Evolutionary conservation across 2,113 vertebrate species (phyloP), one percentile per base, ranked within the genome.

Genomic region (Mohoua ochrocephala): DNA sequence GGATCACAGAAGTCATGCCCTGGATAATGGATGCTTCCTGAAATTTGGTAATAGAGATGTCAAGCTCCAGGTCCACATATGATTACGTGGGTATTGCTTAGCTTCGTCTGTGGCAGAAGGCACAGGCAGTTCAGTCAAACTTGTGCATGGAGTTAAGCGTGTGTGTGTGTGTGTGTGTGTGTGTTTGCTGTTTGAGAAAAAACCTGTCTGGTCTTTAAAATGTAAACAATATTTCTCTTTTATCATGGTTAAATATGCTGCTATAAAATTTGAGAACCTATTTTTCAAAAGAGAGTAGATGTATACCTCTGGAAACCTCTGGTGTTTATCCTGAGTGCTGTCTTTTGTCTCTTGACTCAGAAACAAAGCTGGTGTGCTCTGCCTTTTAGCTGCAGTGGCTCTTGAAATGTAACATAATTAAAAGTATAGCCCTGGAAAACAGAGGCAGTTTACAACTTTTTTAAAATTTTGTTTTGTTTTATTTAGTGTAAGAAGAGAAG

Each of bases 81-180:
- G 44, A 24, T 59, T 59, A 37, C 0, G 1, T 1, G 0, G 26
- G 7, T 37, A 30, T 41, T 39, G n/a, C 19, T 71, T 65, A 70
- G 39, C 41, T 79, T 81, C 20, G n/a, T 30, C 30, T 85, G 0
- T n/a, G 42, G n/a, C 26, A 89, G 19, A n/a, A 59, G 19, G 47
- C 23, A 16, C 1, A 6, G 8, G 71, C 1, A 21, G 28, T 75
- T 87, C 11, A 22, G 23, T 35, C 0, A 7, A 33, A 80, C 6
- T 63, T 13, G 0, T 67, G 14, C 7, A 11, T 64, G 23, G 28
- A 77, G 15, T 71, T 50, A 49, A 57, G 9, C 28, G 3, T 2
- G 1, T 33, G 6, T 20, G 2, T 20, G 5, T 39, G 39, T 20
- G 5, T 39, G 39, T 39, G 39, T 60, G 35, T 24, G 6, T 78